Evolutionary conservation across 2,113 vertebrate genomes (phyloP).

Genomic region (Xiphophorus maculatus): DNA sequence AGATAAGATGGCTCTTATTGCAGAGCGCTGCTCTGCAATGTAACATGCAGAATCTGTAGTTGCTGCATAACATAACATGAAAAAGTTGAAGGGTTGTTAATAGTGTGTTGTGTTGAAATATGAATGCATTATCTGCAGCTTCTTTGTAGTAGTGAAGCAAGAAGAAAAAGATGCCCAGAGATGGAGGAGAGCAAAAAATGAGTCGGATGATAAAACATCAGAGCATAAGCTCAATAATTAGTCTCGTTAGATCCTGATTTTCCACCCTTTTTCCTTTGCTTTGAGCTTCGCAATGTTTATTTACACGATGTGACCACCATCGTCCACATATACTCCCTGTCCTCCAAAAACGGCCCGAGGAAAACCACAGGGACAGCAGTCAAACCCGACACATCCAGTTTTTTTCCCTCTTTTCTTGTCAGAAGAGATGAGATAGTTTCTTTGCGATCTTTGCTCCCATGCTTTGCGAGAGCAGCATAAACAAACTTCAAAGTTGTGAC

Average conservation of each 20-base stretch:
- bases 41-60: too few relatives aligned
- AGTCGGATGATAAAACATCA: conserved; percentile 49
- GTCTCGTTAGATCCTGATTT: conserved; percentile 49
- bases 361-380: neutral
- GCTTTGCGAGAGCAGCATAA: conserved; percentile 14
- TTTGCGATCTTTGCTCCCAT: conserved; percentile 21
- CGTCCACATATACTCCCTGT: neutral
- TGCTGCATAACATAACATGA: too few relatives aligned
- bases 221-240: conserved; percentile 41
- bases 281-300: conserved; percentile 53
- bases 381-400: neutral
- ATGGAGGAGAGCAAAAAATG: neutral
- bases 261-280: conserved; percentile 41
- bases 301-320: conserved; percentile 26
- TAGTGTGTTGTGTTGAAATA: neutral
- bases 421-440: conserved; percentile 20
- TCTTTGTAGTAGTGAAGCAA: neutral
- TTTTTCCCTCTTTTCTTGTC: neutral
- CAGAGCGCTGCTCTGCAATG: too few relatives aligned
- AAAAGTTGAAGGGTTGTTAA: too few relatives aligned
- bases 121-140: neutral
- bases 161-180: conserved; percentile 12
- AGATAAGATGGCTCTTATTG: too few relatives aligned
- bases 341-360: neutral
- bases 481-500: conserved; percentile 46